Conservation (phyloP, 2,888 invertebrate genomes). For the Gastrophysa polygoni region DNA sequence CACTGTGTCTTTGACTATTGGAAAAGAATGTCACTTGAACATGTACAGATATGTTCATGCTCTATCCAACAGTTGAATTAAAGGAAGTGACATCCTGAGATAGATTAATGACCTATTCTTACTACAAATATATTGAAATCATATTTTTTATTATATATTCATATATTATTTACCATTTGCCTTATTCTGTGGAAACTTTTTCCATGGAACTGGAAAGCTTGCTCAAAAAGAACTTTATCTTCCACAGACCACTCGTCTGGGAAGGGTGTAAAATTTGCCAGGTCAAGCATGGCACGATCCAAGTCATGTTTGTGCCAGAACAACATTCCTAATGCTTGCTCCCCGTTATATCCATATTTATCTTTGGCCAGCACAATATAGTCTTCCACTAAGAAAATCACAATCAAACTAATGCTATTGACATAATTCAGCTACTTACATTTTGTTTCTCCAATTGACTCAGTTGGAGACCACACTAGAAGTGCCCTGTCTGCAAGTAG, state of each 20-base stretch:
- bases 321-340: slow-evolving; percentile 96
- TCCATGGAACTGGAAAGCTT: slow-evolving; percentile 97
- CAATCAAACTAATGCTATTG: too few species aligned
- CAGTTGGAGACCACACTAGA: slow-evolving; percentile 94
- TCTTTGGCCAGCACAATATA: slow-evolving; percentile 94
- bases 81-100: too few species aligned
- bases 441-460: slow-evolving; percentile 85
- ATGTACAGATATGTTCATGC: too few species aligned
- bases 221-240: slow-evolving; percentile 97
- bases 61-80: too few species aligned
- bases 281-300: slow-evolving; percentile 87
- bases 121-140: too few species aligned
- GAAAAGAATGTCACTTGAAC: too few species aligned
- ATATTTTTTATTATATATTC: too few species aligned
- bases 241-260: slow-evolving; percentile 99
- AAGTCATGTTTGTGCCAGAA: slow-evolving; percentile 98
- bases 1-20: too few species aligned
- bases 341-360: slow-evolving; percentile 96
- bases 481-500: slow-evolving; percentile 85
- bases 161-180: slow-evolving; percentile 92
- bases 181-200: slow-evolving; percentile 97
- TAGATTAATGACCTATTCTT: too few species aligned
- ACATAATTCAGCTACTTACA: slow-evolving; percentile 66
- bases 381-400: slow-evolving; percentile 78
- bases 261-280: slow-evolving; percentile 96